Conservation (phyloP, 2,797 vertebrate species). For the Ammospiza maritima region DNA sequence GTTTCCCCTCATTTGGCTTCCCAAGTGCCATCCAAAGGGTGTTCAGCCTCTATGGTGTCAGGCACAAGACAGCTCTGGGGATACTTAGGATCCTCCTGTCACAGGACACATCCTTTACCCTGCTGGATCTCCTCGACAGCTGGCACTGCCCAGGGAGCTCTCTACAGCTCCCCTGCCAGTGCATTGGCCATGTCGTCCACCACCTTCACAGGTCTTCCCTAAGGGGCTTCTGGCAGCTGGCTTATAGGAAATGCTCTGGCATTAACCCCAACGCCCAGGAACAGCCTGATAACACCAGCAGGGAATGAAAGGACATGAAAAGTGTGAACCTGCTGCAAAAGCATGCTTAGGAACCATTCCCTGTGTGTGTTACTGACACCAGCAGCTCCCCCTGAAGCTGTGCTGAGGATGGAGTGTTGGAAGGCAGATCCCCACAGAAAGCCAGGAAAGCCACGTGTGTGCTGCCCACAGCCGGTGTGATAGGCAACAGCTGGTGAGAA, state of each 20-base stretch:
- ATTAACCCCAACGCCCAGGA: background rate
- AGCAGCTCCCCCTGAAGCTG: background rate
- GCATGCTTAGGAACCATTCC: background rate
- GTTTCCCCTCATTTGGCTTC: background rate
- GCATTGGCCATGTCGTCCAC: background rate
- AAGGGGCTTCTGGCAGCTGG: background rate
- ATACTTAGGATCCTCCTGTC: background rate
- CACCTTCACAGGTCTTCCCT: background rate
- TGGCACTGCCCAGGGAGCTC: background rate
- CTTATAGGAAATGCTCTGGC: background rate
- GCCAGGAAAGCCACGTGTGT: background rate
- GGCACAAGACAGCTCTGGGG: background rate
- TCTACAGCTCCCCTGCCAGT: background rate
- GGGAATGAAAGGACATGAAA: background rate
- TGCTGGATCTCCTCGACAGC: background rate
- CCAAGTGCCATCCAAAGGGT: background rate
- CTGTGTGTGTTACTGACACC: background rate
- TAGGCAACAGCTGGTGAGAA: background rate
- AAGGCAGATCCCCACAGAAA: background rate
- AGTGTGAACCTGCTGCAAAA: background rate
- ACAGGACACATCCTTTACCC: background rate
- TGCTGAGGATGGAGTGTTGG: background rate
- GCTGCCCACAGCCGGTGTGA: background rate
- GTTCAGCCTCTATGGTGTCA: fast-evolving
- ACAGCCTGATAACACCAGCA: background rate